Evolutionary conservation across 2,113 vertebrate genomes (phyloP).

Genomic region (Scomber scombrus): DNA sequence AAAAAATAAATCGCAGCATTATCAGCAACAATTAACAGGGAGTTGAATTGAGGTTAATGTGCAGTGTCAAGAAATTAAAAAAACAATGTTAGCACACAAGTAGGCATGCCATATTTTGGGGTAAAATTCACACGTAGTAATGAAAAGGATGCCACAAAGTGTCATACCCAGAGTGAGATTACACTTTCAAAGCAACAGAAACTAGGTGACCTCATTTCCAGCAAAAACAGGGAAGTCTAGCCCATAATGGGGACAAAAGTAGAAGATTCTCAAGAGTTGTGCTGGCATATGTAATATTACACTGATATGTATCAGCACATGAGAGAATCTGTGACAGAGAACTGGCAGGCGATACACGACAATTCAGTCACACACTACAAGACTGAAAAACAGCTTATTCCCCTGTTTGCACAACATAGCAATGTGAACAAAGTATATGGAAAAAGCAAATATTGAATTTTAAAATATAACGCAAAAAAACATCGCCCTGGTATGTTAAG

Average conservation of each 20-base stretch:
- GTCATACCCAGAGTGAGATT: constrained; percentile 36
- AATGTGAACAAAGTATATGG: too few relatives aligned
- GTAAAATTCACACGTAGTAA: constrained; percentile 10
- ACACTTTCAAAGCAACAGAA: constrained; percentile 59
- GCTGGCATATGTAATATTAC: constrained; percentile 1
- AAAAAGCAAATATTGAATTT: too few relatives aligned
- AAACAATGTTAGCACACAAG: background rate
- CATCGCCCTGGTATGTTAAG: background rate
- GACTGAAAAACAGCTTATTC: too few relatives aligned
- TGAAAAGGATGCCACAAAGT: constrained; percentile 20
- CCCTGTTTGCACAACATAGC: too few relatives aligned
- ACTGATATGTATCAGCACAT: background rate
- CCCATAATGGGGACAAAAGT: constrained; percentile 59
- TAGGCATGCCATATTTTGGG: constrained; percentile 1
- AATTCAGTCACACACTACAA: too few relatives aligned
- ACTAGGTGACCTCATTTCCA: constrained; percentile 83
- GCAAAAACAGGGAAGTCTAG: constrained; percentile 69
- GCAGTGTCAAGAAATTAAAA: background rate
- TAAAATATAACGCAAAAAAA: too few relatives aligned
- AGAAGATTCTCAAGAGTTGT: constrained; percentile 45
- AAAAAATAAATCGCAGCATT: background rate
- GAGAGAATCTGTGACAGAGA: background rate
- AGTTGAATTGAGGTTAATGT: background rate
- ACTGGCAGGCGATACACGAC: too few relatives aligned
- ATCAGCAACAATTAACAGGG: background rate